Evolutionary conservation across 1,140 invertebrate genomes (phyloP).

Genomic region (Amyelois transitella): DNA sequence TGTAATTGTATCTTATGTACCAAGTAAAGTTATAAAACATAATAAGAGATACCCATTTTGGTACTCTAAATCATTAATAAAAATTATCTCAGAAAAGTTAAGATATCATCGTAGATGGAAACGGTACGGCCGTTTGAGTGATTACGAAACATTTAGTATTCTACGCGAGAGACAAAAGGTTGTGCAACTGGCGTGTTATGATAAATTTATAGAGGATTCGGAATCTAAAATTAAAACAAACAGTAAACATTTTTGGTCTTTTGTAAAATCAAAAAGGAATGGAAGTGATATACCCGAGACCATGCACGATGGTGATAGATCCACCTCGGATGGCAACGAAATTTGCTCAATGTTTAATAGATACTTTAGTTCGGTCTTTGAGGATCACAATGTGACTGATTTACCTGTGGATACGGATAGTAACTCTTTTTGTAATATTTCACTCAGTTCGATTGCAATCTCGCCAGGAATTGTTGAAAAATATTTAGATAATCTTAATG

Average conservation of each 20-base stretch:
- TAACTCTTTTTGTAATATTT: not conserved
- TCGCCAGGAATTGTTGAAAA: not conserved
- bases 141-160: conserved; percentile 15
- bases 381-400: not conserved
- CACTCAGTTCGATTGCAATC: not conserved
- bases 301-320: not conserved
- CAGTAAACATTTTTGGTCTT: conserved; percentile 6
- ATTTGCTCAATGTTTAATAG: not conserved
- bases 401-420: not conserved
- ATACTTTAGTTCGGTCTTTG: not conserved
- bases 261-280: conserved; percentile 6
- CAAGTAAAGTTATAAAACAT: not conserved
- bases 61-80: conserved; percentile 14
- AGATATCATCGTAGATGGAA: conserved; percentile 27
- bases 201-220: conserved; percentile 4
- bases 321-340: not conserved
- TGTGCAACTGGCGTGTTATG: conserved; percentile 1
- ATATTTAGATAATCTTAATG: not conserved
- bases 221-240: conserved; percentile 1
- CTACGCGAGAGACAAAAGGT: conserved; percentile 8
- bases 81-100: conserved; percentile 20
- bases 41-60: conserved; percentile 11
- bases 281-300: not conserved
- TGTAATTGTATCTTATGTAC: too few species aligned
- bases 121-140: conserved; percentile 11